These are phyloP conservation scores for Peromyscus maniculatus DNA, from an alignment of 2,113 vertebrate species.

Conservation along the genomic window DNA sequence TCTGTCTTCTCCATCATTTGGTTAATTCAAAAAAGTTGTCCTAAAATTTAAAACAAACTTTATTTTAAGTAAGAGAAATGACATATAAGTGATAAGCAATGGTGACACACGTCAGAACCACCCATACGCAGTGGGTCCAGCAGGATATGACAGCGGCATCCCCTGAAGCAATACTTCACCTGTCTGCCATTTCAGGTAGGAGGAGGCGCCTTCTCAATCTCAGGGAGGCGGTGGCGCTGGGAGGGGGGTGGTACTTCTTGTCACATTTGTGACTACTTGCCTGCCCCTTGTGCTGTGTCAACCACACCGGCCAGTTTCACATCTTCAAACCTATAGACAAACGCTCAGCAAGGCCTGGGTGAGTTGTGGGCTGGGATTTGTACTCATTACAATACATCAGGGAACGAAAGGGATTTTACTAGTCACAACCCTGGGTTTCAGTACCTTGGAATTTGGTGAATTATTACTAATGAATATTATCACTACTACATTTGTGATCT, in stretches of 20 bases:
- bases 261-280: background rate
- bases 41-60: background rate
- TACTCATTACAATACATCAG: too few species aligned
- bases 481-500: background rate
- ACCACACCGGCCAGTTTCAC: background rate
- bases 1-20: background rate
- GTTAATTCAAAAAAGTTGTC: background rate
- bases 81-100: background rate
- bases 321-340: background rate
- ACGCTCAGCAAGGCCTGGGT: background rate
- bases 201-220: background rate
- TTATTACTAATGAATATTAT: background rate
- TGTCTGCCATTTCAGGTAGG: fast-evolving
- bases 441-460: background rate
- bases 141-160: too few species aligned
- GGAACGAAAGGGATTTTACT: background rate
- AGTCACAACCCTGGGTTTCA: background rate
- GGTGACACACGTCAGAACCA: background rate
- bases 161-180: background rate
- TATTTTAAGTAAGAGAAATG: background rate
- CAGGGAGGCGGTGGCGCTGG: background rate
- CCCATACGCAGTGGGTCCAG: background rate
- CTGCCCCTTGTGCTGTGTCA: background rate
- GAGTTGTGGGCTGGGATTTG: background rate
- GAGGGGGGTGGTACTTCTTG: background rate